Evolutionary conservation across 2,888 invertebrate species (phyloP).

Genomic region (Eueremaeus valkanovi): DNA sequence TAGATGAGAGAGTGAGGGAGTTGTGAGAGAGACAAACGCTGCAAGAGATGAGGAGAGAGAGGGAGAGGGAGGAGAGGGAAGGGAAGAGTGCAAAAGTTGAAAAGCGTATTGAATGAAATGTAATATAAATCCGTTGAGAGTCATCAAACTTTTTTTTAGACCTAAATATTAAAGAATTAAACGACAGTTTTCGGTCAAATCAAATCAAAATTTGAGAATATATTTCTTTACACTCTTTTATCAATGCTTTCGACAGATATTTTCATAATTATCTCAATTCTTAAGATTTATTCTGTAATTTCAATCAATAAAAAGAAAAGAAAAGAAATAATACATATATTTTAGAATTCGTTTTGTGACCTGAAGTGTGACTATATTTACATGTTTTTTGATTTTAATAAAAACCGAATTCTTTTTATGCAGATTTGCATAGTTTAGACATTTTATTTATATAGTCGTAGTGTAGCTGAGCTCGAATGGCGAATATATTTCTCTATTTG

Average conservation of each 20-base stretch:
- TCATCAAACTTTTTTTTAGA: constrained; percentile 7
- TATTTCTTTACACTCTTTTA: too few relatives aligned
- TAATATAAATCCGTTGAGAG: constrained; percentile 21
- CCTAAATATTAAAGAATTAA: background rate
- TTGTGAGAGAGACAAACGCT: background rate
- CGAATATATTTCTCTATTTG: background rate
- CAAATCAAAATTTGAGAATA: background rate
- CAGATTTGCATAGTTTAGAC: constrained; percentile 12
- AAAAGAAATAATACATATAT: background rate
- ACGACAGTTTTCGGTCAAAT: constrained; percentile 8
- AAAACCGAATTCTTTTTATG: background rate
- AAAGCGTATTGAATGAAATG: background rate
- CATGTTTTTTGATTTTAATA: background rate
- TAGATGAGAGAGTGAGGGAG: background rate
- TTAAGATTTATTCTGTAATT: too few relatives aligned
- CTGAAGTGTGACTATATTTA: background rate
- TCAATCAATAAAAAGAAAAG: too few relatives aligned
- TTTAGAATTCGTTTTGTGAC: background rate
- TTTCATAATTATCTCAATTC: too few relatives aligned
- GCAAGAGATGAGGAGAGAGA: background rate
- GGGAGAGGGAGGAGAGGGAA: background rate
- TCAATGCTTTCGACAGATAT: too few relatives aligned
- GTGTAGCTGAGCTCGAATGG: too few relatives aligned
- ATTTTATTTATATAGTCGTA: constrained; percentile 20
- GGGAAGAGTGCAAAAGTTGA: background rate